A percentile compares a stretch with the other conserved stretches of the same genome.
These are phyloP conservation scores for Sparus aurata DNA, from an alignment of 2,797 vertebrate species.

Conservation along the genomic window DNA sequence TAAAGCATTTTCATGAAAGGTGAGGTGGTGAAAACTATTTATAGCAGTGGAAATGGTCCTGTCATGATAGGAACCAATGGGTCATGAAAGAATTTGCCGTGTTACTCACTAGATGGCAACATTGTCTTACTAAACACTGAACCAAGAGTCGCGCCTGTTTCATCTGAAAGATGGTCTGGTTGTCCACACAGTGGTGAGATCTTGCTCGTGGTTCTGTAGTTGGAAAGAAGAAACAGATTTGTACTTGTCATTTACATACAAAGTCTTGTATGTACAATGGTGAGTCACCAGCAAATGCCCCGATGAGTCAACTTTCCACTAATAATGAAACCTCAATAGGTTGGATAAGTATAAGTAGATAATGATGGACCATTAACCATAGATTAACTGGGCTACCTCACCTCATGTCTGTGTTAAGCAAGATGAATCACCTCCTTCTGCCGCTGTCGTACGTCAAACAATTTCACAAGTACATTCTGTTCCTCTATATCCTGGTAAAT, in stretches of 20 bases:
- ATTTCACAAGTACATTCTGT: constrained; percentile 40
- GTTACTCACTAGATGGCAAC: constrained; percentile 77
- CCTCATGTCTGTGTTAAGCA: constrained; percentile 31
- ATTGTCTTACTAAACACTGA: constrained; percentile 54
- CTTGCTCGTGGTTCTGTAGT: constrained; percentile 5
- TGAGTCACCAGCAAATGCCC: constrained; percentile 30
- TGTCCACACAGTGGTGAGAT: neutral
- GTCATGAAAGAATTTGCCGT: constrained; percentile 1
- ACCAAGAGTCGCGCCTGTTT: neutral
- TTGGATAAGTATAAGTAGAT: constrained; percentile 29
- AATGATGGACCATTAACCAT: constrained; percentile 40
- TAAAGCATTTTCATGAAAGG: neutral
- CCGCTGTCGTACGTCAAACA: constrained; percentile 17
- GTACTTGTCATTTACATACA: neutral
- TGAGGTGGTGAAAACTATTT: neutral
- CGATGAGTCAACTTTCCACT: constrained; percentile 30
- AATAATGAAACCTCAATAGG: constrained; percentile 36
- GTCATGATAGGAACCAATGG: neutral
- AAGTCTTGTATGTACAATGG: neutral
- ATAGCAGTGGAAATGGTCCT: neutral
- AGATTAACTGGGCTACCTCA: constrained; percentile 36
- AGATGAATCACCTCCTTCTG: constrained; percentile 43
- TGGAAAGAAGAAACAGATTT: constrained; percentile 4
- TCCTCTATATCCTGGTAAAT: constrained; percentile 29
- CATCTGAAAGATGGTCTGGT: constrained; percentile 15